Percentiles rank a stretch among this genome's conserved stretches.
Evolutionary conservation across 2,888 invertebrate species (phyloP).

Genomic region (Tipula vernalis): DNA sequence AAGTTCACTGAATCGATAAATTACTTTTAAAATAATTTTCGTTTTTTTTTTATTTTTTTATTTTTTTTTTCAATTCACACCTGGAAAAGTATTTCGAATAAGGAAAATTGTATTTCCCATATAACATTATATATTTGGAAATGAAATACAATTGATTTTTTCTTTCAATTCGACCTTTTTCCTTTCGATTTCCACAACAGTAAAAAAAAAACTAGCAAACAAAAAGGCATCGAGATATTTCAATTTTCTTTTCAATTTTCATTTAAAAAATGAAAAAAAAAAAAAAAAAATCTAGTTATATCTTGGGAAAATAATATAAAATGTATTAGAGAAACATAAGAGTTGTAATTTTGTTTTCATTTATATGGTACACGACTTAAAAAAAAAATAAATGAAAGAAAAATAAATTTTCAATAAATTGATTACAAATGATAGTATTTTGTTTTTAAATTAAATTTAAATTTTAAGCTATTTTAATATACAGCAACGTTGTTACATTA

Average conservation of each 20-base stretch:
- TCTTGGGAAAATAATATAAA: not conserved
- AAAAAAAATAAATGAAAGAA: not conserved
- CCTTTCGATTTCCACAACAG: not conserved
- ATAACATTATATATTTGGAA: not conserved
- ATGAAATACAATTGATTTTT: not conserved
- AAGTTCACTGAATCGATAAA: not conserved
- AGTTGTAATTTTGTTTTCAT: not conserved
- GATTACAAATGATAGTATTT: constrained; percentile 4
- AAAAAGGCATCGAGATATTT: not conserved
- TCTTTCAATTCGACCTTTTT: not conserved
- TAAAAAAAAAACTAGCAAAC: not conserved
- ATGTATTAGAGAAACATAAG: not conserved
- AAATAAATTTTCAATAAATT: not conserved
- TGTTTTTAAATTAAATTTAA: not conserved
- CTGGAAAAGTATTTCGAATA: not conserved
- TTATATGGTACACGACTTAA: not conserved
- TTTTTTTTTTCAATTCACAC: not conserved
- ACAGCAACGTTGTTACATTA: not conserved
- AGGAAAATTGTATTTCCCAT: not conserved
- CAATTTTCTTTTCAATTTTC: not conserved
- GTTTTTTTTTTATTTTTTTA: not conserved
- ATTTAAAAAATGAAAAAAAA: not conserved
- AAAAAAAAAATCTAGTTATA: not conserved
- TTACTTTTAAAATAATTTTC: not conserved
- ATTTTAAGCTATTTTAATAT: not conserved